Evolutionary conservation across 2,797 vertebrate genomes (phyloP).

Genomic region (Dromococcyx pavoninus): DNA sequence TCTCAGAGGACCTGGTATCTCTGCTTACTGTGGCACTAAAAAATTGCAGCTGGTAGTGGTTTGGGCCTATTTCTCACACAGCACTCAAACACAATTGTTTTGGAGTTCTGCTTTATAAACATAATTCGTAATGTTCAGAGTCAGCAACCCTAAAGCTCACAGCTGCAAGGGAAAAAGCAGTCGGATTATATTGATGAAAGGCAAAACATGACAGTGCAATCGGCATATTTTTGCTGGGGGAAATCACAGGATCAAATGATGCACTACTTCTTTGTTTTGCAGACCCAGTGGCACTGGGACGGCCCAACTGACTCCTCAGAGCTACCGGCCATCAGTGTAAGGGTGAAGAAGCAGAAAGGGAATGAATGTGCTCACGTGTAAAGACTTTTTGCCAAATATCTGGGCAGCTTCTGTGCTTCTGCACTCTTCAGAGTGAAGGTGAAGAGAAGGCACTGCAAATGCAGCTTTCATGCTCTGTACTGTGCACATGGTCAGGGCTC

Average conservation of each 20-base stretch:
- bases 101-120: conserved; percentile 33
- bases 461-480: neutral
- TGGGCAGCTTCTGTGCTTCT: neutral
- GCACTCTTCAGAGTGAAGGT: neutral
- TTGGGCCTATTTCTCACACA: neutral
- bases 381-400: neutral
- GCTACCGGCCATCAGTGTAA: neutral
- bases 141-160: conserved; percentile 12
- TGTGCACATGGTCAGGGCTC: neutral
- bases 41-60: conserved; percentile 9
- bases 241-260: neutral
- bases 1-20: neutral
- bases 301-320: neutral
- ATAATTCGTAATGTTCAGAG: neutral
- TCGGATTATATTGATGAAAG: conserved; percentile 18
- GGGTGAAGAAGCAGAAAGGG: conserved; percentile 15
- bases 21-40: neutral
- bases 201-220: conserved; percentile 1
- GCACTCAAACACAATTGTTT: conserved; percentile 12
- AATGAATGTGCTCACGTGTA: neutral
- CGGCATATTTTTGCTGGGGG: neutral
- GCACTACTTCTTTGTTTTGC: conserved; percentile 36
- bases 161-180: neutral
- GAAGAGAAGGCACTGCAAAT: neutral
- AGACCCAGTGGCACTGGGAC: neutral